Evolutionary conservation across 1,140 invertebrate species (phyloP), one percentile per base, ranked within the genome.

Genomic region (silkworm (Bombyx mori)): DNA sequence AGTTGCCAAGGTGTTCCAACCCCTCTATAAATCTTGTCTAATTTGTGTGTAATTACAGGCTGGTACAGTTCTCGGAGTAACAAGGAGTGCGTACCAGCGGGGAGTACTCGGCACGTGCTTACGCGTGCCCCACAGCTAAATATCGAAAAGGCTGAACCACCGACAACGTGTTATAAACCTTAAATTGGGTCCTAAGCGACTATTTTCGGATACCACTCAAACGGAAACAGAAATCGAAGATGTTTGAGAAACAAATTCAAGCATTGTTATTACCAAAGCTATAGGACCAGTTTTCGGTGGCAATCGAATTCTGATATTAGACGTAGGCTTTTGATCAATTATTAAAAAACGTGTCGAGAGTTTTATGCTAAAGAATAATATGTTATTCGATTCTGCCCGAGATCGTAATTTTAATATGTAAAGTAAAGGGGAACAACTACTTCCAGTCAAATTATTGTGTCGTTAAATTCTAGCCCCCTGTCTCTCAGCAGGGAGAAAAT

Each of bases 11-110:
- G 84, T 87, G 84, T 82, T 77, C 79, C 77, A 26, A 80, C 84
- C 84, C 84, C 79, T 81, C 81, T 68, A 87, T 87, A 87, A 87
- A 87, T 87, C 84, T 87, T 86, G 78, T 87, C 82, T 87, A 87
- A 86, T 87, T 87, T 87, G 82, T 87, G 80, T 87, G 84, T 87
- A 86, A 87, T 87, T 87, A 87, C 81, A 79, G 81, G 75, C 79
- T 75, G 73, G 75, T 71, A 79, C 75, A 83, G 80, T 77, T 81
- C 81, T 79, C 79, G 68, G 61, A 75, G 79, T 83, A 82, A 85
- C 83, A 78, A 86, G 81, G 81, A 83, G 71, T 82, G 80, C 78
- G 77, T 80, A 82, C 62, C 82, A 75, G 79, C 79, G 77, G 83
- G 83, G 82, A 73, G 75, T 68, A 58, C 58, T 35, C 65, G 82